phyloP scores from a whole-genome alignment of 2,113 vertebrate genomes.

The Sigmodon hispidus region DNA sequence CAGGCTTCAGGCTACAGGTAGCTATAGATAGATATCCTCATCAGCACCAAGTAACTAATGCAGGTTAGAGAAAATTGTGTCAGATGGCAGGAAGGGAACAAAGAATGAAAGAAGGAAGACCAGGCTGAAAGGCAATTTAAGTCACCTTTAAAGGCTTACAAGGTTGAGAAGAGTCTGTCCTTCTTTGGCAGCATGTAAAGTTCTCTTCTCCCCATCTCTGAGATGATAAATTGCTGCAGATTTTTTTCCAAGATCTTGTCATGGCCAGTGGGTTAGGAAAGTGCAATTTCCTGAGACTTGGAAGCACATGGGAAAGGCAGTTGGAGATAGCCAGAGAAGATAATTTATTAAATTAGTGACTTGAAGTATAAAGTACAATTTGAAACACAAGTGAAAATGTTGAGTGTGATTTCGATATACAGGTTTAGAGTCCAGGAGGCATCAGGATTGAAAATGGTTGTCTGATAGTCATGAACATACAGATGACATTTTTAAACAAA shows the following conservation, averaged over 20 bases:
- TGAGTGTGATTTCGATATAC: not conserved
- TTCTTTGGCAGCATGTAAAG: not conserved
- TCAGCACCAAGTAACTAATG: not conserved
- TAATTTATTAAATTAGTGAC: not conserved
- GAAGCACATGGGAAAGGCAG: not conserved
- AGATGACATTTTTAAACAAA: not conserved
- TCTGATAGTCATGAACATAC: not conserved
- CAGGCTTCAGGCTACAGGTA: not conserved
- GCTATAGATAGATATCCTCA: not conserved
- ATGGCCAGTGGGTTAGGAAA: not conserved
- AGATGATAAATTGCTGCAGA: not conserved
- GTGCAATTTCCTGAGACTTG: not conserved
- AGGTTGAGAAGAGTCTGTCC: not conserved
- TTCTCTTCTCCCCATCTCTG: not conserved
- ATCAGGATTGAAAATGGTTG: not conserved
- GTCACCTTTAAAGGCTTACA: not conserved
- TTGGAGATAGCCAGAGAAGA: not conserved
- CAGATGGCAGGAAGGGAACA: not conserved
- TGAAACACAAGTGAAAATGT: not conserved
- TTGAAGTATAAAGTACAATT: not conserved
- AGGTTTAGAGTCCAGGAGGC: not conserved
- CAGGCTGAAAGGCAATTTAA: not conserved
- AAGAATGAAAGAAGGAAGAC: not conserved
- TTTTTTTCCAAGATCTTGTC: not conserved
- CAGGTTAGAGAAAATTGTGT: not conserved